Percentiles rank a stretch among this genome's conserved stretches.
Evolutionary conservation across 1,140 invertebrate species (phyloP).

Genomic region (Drosophila oshimai): DNA sequence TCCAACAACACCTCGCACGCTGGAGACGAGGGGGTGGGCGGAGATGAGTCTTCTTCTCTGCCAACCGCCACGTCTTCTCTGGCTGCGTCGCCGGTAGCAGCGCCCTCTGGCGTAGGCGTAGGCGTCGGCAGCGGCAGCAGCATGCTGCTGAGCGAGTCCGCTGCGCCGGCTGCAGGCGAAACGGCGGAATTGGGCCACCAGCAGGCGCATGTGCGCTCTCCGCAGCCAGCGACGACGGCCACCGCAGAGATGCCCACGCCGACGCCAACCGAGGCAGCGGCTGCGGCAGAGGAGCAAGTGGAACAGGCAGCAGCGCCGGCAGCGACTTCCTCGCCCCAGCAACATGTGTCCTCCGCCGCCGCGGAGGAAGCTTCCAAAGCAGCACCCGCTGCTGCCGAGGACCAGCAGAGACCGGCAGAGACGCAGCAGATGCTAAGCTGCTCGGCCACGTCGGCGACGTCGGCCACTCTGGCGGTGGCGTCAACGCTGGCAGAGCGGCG

Average conservation of each 20-base stretch:
- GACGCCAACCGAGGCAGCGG: conserved; percentile 33
- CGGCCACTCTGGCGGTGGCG: conserved; percentile 58
- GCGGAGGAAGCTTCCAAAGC: not conserved
- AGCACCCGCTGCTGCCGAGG: not conserved
- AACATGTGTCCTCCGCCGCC: conserved; percentile 56
- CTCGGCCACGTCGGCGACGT: conserved; percentile 42
- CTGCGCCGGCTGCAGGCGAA: conserved; percentile 54
- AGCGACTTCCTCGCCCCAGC: conserved; percentile 34
- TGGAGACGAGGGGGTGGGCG: conserved; percentile 45
- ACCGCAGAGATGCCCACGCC: conserved; percentile 53
- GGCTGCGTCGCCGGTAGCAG: conserved; percentile 60
- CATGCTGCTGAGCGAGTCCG: conserved; percentile 57
- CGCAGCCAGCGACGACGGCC: conserved; percentile 42
- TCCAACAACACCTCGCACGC: conserved; percentile 62
- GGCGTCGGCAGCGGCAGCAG: conserved; percentile 21
- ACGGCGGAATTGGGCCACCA: conserved; percentile 61
- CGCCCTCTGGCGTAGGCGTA: no score
- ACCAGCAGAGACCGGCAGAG: no score
- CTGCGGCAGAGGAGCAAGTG: conserved; percentile 42
- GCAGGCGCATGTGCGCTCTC: conserved; percentile 71
- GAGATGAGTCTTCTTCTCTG: conserved; percentile 32
- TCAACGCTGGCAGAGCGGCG: conserved; percentile 63
- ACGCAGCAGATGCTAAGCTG: conserved; percentile 19
- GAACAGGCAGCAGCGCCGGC: conserved; percentile 25
- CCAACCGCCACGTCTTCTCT: conserved; percentile 37